Conservation (phyloP, 2,888 invertebrate genomes). For the Epistrophe grossulariae region DNA sequence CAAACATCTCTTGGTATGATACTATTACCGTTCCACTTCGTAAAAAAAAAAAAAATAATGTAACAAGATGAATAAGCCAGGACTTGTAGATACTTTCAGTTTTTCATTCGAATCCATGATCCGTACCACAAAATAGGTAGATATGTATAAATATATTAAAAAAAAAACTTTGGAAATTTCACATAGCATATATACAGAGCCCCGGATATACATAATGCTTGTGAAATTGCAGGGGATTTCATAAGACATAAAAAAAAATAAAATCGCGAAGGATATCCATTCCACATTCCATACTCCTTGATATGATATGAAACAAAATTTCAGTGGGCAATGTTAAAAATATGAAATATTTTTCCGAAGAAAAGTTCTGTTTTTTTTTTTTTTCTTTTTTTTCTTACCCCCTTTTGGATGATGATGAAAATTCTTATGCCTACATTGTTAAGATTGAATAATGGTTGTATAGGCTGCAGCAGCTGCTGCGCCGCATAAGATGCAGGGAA, state of each 20-base stretch:
- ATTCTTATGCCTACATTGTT: conserved; percentile 40
- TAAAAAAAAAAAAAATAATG: conserved; percentile 31
- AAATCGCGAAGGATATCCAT: conserved; percentile 42
- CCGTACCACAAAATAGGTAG: conserved; percentile 18
- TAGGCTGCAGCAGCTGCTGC: conserved; percentile 2
- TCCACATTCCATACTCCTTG: conserved; percentile 9
- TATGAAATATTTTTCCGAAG: conserved; percentile 55
- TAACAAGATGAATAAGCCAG: conserved; percentile 57
- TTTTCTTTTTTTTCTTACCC: not conserved
- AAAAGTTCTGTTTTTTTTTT: conserved; percentile 31
- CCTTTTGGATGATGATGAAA: conserved; percentile 22
- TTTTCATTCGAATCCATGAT: conserved; percentile 47
- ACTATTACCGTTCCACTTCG: conserved; percentile 21
- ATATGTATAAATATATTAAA: not conserved
- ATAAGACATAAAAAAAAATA: conserved; percentile 27
- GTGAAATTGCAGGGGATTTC: conserved; percentile 35
- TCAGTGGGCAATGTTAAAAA: conserved; percentile 53
- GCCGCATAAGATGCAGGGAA: not conserved
- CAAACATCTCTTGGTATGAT: too few relatives aligned
- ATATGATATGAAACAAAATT: conserved; percentile 47
- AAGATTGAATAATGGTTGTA: conserved; percentile 52
- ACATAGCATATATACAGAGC: conserved; percentile 46
- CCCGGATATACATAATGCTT: conserved; percentile 49
- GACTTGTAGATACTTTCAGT: conserved; percentile 46
- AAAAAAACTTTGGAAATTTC: conserved; percentile 39